phyloP scores from a whole-genome alignment of 1,140 invertebrate species.

The Manduca sexta region DNA sequence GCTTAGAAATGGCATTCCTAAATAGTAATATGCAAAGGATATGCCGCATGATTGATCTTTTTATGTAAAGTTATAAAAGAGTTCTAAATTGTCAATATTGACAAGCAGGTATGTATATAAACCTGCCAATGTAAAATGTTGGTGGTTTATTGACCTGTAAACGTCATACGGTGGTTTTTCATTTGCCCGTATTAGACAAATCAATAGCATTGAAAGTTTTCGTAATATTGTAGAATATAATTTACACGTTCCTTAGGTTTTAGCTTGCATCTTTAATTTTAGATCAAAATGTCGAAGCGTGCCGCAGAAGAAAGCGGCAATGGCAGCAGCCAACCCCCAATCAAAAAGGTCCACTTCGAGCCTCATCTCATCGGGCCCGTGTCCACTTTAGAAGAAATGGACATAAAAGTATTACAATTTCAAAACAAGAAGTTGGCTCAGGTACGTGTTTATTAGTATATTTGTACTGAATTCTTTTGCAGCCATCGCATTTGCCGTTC shows the following conservation, averaged over 20 bases:
- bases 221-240: conserved; percentile 9
- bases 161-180: conserved; percentile 10
- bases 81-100: conserved; percentile 16
- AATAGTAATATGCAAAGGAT: too few species aligned
- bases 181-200: conserved; percentile 34
- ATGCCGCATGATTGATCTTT: too few species aligned
- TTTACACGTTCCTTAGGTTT: conserved; percentile 11
- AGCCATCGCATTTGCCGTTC: conserved; percentile 5
- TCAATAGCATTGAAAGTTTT: conserved; percentile 35
- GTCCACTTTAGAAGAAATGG: conserved; percentile 96
- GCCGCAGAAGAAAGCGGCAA: conserved; percentile 75
- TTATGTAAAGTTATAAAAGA: not conserved
- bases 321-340: conserved; percentile 78
- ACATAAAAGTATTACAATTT: conserved; percentile 96
- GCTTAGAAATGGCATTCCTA: too few species aligned
- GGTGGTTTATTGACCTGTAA: conserved; percentile 5
- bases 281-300: conserved; percentile 82
- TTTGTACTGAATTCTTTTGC: not conserved
- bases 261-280: conserved; percentile 20
- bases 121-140: conserved; percentile 25
- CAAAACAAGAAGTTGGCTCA: conserved; percentile 98
- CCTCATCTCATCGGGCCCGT: conserved; percentile 93
- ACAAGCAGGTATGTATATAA: conserved; percentile 59
- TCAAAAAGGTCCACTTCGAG: conserved; percentile 96
- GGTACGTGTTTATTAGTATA: conserved; percentile 67